A percentile compares a stretch with the other conserved stretches of the same genome.
Conservation (phyloP, 1,140 invertebrate genomes). For the Papilio polyxenes region DNA sequence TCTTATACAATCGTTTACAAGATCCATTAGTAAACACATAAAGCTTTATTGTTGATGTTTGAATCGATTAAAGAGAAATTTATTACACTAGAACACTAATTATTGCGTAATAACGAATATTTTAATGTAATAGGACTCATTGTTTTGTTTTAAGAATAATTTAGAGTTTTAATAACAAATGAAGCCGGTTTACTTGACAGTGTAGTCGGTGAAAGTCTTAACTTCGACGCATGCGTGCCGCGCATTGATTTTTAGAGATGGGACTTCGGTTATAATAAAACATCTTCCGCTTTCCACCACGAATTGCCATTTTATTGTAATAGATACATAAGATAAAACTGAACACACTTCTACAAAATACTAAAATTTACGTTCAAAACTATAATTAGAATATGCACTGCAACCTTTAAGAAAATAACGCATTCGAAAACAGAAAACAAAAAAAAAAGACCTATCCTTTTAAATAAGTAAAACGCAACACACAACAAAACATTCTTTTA, state of each 20-base stretch:
- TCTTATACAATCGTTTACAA: not conserved
- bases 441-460: not conserved
- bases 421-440: not conserved
- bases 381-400: not conserved
- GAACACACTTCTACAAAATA: slow-evolving; percentile 9
- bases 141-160: slow-evolving; percentile 43
- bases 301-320: slow-evolving; percentile 14
- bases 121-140: not conserved
- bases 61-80: slow-evolving; percentile 2
- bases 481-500: slow-evolving; percentile 1
- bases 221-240: slow-evolving; percentile 61
- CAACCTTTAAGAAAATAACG: not conserved
- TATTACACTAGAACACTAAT: not conserved
- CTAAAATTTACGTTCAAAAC: not conserved
- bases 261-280: slow-evolving; percentile 33
- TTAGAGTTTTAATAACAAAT: slow-evolving; percentile 47
- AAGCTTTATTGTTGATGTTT: slow-evolving; percentile 13
- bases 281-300: slow-evolving; percentile 2
- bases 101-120: slow-evolving; percentile 6
- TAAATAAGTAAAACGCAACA: not conserved
- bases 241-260: slow-evolving; percentile 71
- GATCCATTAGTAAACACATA: slow-evolving; percentile 34
- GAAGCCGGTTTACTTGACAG: slow-evolving; percentile 60
- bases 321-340: not conserved
- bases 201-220: slow-evolving; percentile 43